Conservation (phyloP, 2,888 invertebrate species). For the Eilema sororculum region DNA sequence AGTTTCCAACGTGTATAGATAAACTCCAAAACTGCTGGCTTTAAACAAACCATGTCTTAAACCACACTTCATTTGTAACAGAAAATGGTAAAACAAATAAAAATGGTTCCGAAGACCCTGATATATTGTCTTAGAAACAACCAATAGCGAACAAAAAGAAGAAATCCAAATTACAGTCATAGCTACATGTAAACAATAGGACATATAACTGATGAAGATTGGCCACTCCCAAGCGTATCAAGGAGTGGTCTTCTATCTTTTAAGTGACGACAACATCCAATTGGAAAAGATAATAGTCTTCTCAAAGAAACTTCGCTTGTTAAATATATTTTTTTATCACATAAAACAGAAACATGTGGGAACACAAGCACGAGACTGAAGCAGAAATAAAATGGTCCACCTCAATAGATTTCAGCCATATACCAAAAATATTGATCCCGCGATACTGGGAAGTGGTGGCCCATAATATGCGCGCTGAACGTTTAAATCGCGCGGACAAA, state of each 20-base stretch:
- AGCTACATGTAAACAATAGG: background rate
- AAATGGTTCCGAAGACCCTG: background rate
- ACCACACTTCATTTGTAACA: background rate
- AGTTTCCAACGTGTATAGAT: background rate
- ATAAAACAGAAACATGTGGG: background rate
- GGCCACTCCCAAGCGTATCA: background rate
- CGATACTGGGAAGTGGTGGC: background rate
- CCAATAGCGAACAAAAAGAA: background rate
- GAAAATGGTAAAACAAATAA: background rate
- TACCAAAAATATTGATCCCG: conserved; percentile 2
- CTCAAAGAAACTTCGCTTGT: background rate
- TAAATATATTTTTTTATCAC: background rate
- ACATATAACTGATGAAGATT: background rate
- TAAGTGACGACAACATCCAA: background rate
- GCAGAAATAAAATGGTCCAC: background rate
- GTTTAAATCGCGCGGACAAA: background rate
- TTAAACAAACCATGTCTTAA: background rate
- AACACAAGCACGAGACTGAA: background rate
- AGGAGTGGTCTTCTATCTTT: background rate
- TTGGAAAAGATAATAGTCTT: background rate
- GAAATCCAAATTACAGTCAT: background rate
- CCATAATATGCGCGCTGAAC: background rate
- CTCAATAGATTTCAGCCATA: background rate
- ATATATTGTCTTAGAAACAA: background rate
- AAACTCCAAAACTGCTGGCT: background rate